Evolutionary conservation across 1,140 invertebrate genomes (phyloP).

Genomic region (Drosophila tani): DNA sequence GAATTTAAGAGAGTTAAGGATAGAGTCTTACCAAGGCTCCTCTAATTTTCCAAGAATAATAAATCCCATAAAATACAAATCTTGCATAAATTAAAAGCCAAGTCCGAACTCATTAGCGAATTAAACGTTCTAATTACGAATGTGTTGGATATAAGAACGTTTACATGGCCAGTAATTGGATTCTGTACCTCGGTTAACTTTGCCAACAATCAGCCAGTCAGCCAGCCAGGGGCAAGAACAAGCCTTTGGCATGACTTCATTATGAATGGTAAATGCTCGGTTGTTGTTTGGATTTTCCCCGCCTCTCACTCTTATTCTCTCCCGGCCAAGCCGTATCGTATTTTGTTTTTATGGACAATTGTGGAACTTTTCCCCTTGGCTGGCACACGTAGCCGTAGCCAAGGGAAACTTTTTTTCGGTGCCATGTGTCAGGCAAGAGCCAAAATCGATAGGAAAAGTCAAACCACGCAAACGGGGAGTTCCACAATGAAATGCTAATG

Average conservation of each 20-base stretch:
- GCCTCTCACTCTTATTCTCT: background rate
- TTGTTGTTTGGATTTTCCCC: slow-evolving; percentile 31
- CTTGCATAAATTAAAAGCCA: background rate
- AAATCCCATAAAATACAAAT: background rate
- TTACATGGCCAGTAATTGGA: slow-evolving; percentile 37
- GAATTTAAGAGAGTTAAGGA: background rate
- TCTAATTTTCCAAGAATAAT: background rate
- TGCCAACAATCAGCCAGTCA: slow-evolving; percentile 17
- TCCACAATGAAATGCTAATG: slow-evolving; percentile 49
- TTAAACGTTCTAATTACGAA: slow-evolving; percentile 34
- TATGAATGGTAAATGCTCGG: slow-evolving; percentile 38
- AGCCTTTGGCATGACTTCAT: slow-evolving; percentile 48
- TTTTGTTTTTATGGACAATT: slow-evolving; percentile 52
- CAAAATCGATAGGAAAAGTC: slow-evolving; percentile 58
- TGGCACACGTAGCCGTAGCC: slow-evolving; percentile 19
- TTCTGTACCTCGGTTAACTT: slow-evolving; percentile 40
- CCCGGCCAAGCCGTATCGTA: background rate
- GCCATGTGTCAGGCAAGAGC: slow-evolving; percentile 25
- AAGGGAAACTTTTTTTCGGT: slow-evolving; percentile 45
- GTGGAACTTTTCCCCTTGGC: slow-evolving; percentile 32
- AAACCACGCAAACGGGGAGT: slow-evolving; percentile 38
- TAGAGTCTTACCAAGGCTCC: background rate
- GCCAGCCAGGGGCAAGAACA: background rate
- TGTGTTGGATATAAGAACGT: slow-evolving; percentile 12
- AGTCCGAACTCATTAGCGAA: slow-evolving; percentile 21